Conservation (phyloP, 2,113 vertebrate species). For the Ramphastos sulfuratus region DNA sequence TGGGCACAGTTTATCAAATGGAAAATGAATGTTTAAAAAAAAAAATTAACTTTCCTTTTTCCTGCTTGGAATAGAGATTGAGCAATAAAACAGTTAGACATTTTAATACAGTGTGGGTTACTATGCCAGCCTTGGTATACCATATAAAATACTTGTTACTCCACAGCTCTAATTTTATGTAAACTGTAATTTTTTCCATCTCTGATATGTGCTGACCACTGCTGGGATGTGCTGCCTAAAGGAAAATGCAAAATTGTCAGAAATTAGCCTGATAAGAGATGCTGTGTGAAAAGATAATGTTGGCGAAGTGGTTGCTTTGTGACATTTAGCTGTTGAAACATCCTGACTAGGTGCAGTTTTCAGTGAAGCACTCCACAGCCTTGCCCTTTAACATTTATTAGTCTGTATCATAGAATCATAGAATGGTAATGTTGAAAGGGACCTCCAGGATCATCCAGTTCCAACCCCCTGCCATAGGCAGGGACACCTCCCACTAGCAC, state of each 20-base stretch:
- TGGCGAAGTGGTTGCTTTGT: conserved; percentile 8
- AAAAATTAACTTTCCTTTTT: not conserved
- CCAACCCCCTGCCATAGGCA: too few relatives aligned
- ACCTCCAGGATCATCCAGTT: too few relatives aligned
- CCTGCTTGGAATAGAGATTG: not conserved
- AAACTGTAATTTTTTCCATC: conserved; percentile 18
- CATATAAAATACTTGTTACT: not conserved
- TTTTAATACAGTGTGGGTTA: not conserved
- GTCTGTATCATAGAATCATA: not conserved
- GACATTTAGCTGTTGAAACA: conserved; percentile 38
- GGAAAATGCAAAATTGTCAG: conserved; percentile 35
- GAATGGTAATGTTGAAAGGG: too few relatives aligned
- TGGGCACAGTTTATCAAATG: not conserved
- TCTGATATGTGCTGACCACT: conserved; percentile 40
- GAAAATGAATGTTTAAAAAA: not conserved
- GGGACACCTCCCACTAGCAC: too few relatives aligned
- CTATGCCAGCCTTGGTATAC: not conserved
- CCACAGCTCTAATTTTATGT: conserved; percentile 16
- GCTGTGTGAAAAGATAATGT: not conserved
- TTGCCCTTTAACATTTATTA: conserved; percentile 53
- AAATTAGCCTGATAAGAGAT: conserved; percentile 59
- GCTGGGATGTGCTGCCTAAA: conserved; percentile 27
- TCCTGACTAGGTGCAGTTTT: conserved; percentile 45
- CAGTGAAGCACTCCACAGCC: conserved; percentile 18
- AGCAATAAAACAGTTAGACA: not conserved